Conservation (phyloP, 64 coral and sea anemone species). For the Montipora capricornis region DNA sequence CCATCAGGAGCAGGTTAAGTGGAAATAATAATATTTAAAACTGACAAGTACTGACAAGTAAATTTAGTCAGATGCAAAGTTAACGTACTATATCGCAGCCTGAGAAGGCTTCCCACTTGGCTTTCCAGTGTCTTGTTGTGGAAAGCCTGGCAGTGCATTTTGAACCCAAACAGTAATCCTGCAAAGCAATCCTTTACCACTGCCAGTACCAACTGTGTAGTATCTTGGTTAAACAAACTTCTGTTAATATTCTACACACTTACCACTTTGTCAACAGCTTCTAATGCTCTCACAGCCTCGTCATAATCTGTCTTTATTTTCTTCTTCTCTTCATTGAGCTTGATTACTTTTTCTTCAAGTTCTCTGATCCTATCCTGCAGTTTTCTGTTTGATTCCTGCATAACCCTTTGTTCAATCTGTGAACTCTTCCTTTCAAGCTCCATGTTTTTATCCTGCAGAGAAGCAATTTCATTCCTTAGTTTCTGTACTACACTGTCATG, state of each 20-base stretch:
- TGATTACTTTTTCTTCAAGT: conserved; percentile 83
- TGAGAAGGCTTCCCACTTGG: too few species aligned
- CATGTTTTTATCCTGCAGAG: conserved; percentile 66
- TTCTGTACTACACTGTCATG: conserved; percentile 41
- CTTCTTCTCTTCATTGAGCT: conserved; percentile 74
- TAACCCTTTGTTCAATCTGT: conserved; percentile 57
- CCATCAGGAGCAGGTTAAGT: too few species aligned
- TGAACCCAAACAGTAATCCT: too few species aligned
- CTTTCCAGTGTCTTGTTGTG: too few species aligned
- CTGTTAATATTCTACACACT: conserved; percentile 24
- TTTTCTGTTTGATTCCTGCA: conserved; percentile 54
- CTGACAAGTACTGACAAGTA: too few species aligned
- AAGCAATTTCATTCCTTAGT: conserved; percentile 58
- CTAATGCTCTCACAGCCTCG: conserved; percentile 94
- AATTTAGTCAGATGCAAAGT: too few species aligned
- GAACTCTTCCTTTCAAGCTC: conserved; percentile 64
- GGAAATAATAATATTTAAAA: too few species aligned
- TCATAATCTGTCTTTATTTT: conserved; percentile 91
- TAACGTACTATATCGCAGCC: too few species aligned
- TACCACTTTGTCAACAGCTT: conserved; percentile 98
- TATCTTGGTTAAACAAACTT: too few species aligned
- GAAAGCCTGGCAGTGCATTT: too few species aligned
- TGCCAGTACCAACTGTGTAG: too few species aligned
- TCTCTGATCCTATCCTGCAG: conserved; percentile 85
- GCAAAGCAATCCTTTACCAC: too few species aligned